Conservation (phyloP, 2,888 invertebrate genomes). For the Catocala fraxini region DNA sequence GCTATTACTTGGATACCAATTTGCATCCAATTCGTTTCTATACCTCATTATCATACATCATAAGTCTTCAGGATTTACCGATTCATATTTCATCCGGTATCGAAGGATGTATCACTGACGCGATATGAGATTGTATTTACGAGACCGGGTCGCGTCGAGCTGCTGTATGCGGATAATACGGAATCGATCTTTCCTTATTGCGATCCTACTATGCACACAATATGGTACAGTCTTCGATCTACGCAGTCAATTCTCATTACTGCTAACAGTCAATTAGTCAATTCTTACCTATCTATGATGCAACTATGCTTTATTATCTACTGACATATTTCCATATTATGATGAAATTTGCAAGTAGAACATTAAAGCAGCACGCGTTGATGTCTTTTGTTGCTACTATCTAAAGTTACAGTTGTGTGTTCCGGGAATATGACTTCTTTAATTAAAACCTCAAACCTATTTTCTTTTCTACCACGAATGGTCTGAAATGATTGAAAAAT, state of each 20-base stretch:
- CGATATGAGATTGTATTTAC: constrained; percentile 78
- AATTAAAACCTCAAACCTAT: too few relatives aligned
- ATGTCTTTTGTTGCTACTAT: constrained; percentile 6
- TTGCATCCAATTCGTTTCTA: constrained; percentile 57
- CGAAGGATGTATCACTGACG: constrained; percentile 76
- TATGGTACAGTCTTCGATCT: constrained; percentile 55
- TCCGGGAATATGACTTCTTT: not conserved
- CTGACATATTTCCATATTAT: constrained; percentile 16
- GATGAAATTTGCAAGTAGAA: not conserved
- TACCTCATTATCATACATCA: constrained; percentile 73
- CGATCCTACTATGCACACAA: constrained; percentile 61
- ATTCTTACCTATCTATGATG: constrained; percentile 13
- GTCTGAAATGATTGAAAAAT: not conserved
- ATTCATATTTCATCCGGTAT: constrained; percentile 81
- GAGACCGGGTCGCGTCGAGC: constrained; percentile 69
- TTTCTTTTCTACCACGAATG: not conserved
- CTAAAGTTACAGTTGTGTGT: too few relatives aligned
- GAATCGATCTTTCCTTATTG: constrained; percentile 67
- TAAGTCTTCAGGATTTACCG: constrained; percentile 71
- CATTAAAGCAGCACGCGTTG: constrained; percentile 2
- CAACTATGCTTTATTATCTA: constrained; percentile 31
- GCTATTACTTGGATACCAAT: constrained; percentile 63
- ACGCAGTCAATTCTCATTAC: constrained; percentile 43
- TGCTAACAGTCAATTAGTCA: constrained; percentile 25
- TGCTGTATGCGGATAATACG: constrained; percentile 65